Evolutionary conservation across 2,888 invertebrate species (phyloP).

Genomic region (Salpingus planirostris): DNA sequence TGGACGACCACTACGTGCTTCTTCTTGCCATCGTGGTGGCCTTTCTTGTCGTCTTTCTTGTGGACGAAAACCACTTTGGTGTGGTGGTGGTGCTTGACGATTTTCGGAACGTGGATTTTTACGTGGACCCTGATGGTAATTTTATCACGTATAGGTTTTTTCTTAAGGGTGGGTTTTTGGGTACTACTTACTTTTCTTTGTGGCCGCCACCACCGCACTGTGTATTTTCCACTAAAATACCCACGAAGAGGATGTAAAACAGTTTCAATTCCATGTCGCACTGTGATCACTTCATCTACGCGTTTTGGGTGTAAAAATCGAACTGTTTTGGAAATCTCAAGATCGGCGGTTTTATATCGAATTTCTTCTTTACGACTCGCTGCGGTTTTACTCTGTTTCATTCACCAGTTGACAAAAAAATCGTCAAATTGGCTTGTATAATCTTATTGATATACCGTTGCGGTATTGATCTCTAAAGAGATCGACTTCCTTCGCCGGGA

Average conservation of each 20-base stretch:
- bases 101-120: conserved; percentile 23
- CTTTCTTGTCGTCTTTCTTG: conserved; percentile 2
- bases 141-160: too few species aligned
- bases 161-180: too few species aligned
- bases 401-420: neutral
- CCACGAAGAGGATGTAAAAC: conserved; percentile 4
- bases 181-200: neutral
- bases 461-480: too few species aligned
- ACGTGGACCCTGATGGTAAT: conserved; percentile 24
- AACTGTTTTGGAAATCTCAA: neutral
- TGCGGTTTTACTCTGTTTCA: conserved; percentile 1
- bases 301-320: too few species aligned
- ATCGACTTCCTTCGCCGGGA: too few species aligned
- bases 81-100: conserved; percentile 21
- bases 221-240: conserved; percentile 2
- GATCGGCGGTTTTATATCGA: neutral
- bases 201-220: conserved; percentile 3
- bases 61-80: conserved; percentile 13
- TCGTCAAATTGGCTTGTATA: conserved; percentile 1
- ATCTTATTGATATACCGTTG: conserved; percentile 2
- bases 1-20: conserved; percentile 1
- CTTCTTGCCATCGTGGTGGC: conserved; percentile 1
- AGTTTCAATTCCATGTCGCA: conserved; percentile 4
- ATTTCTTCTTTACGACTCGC: neutral
- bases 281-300: neutral